Percentiles rank a stretch among this genome's conserved stretches.
Conservation (phyloP, 2,797 vertebrate genomes). For the Lagocephalus sceleratus region DNA sequence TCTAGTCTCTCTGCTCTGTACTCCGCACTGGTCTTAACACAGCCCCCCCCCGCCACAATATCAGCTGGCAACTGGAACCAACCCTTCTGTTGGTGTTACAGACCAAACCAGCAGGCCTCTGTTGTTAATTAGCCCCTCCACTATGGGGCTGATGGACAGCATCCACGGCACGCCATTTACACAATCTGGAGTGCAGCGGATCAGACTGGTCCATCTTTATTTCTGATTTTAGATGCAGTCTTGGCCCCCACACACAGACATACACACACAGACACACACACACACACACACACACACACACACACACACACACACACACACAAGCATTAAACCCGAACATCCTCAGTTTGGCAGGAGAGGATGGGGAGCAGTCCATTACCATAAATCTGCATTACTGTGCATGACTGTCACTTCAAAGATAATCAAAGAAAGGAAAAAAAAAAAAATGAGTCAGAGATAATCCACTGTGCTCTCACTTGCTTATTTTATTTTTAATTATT, state of each 20-base stretch:
- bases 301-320: slow-evolving; percentile 36
- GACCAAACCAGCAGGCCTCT: slow-evolving; percentile 40
- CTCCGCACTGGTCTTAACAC: slow-evolving; percentile 53
- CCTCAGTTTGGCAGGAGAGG: slow-evolving; percentile 26
- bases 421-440: slow-evolving; percentile 53
- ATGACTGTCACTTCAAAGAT: slow-evolving; percentile 70
- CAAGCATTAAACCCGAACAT: slow-evolving; percentile 35
- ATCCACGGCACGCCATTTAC: slow-evolving; percentile 34
- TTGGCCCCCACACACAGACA: slow-evolving; percentile 34
- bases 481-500: slow-evolving; percentile 32
- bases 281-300: slow-evolving; percentile 45
- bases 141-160: slow-evolving; percentile 42
- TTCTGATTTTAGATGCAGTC: slow-evolving; percentile 30
- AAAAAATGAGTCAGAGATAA: slow-evolving; percentile 66
- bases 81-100: slow-evolving; percentile 54
- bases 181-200: slow-evolving; percentile 36
- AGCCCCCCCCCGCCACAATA: slow-evolving; percentile 50
- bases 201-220: slow-evolving; percentile 43
- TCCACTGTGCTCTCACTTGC: slow-evolving; percentile 53
- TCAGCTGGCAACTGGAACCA: slow-evolving; percentile 58
- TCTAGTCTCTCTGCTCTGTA: slow-evolving; percentile 27
- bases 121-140: slow-evolving; percentile 55
- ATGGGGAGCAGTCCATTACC: slow-evolving; percentile 48
- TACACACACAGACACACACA: slow-evolving; percentile 46
- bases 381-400: slow-evolving; percentile 69